These are phyloP conservation scores for Antechinus stuartii DNA, from an alignment of 2,113 vertebrate genomes.

Conservation along the genomic window DNA sequence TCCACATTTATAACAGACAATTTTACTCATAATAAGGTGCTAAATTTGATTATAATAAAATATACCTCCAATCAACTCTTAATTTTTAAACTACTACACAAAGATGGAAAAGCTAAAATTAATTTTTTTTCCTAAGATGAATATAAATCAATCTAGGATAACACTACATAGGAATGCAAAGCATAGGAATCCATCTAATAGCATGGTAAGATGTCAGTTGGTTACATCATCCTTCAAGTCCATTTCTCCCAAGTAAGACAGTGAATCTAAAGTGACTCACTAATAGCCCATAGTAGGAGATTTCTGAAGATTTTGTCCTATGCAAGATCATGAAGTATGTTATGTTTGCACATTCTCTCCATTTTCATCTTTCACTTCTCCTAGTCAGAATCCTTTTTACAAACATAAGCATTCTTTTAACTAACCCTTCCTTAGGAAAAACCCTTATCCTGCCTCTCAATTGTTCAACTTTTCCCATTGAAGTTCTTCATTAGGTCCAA, in stretches of 20 bases:
- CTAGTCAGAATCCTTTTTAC: neutral
- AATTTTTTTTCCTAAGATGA: neutral
- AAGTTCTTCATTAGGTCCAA: neutral
- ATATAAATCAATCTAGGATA: neutral
- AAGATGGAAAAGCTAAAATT: neutral
- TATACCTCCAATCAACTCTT: neutral
- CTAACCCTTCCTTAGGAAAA: neutral
- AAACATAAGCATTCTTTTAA: neutral
- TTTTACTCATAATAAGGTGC: slow-evolving; percentile 8
- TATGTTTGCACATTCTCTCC: neutral
- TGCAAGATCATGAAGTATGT: neutral
- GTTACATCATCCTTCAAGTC: neutral
- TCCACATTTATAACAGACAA: neutral
- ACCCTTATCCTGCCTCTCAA: neutral
- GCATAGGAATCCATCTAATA: neutral
- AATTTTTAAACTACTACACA: neutral
- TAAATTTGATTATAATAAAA: neutral
- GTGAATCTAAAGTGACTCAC: neutral
- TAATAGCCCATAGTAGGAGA: neutral
- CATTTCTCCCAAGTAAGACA: neutral
- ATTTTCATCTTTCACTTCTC: neutral
- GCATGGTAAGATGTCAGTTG: neutral
- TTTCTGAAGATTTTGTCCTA: neutral
- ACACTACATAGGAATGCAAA: neutral
- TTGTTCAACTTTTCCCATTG: neutral